Percentiles rank a stretch among this genome's conserved stretches.
These are phyloP conservation scores for Misgurnus mizolepis DNA, from an alignment of 2,113 vertebrate species.

Conservation along the genomic window DNA sequence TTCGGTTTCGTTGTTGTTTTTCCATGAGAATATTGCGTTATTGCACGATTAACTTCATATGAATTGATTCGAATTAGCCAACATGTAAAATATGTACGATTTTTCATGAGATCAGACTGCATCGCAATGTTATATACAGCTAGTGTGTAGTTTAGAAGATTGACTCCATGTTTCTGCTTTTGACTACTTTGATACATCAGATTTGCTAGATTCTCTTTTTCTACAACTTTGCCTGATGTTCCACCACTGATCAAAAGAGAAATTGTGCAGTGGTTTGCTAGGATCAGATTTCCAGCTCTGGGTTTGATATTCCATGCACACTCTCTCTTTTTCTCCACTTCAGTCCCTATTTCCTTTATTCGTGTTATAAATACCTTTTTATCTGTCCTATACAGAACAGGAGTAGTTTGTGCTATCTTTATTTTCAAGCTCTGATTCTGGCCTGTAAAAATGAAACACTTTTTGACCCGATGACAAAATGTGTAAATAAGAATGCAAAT, in stretches of 20 bases:
- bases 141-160: not conserved
- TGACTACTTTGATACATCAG: constrained; percentile 1
- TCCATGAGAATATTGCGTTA: no score
- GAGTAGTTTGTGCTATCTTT: not conserved
- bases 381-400: not conserved
- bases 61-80: no score
- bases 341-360: constrained; percentile 8
- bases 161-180: not conserved
- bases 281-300: not conserved
- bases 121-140: not conserved
- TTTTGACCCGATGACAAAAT: not conserved
- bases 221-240: not conserved
- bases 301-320: not conserved
- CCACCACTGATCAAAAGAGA: not conserved
- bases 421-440: not conserved
- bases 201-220: not conserved
- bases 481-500: not conserved
- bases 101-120: no score
- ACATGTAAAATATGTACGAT: no score
- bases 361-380: not conserved
- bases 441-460: not conserved
- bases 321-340: constrained; percentile 7
- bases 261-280: constrained; percentile 2
- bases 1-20: no score
- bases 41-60: no score